A percentile compares a stretch with the other conserved stretches of the same genome.
phyloP scores from a whole-genome alignment of 2,113 vertebrate genomes.

The Mus pahari region DNA sequence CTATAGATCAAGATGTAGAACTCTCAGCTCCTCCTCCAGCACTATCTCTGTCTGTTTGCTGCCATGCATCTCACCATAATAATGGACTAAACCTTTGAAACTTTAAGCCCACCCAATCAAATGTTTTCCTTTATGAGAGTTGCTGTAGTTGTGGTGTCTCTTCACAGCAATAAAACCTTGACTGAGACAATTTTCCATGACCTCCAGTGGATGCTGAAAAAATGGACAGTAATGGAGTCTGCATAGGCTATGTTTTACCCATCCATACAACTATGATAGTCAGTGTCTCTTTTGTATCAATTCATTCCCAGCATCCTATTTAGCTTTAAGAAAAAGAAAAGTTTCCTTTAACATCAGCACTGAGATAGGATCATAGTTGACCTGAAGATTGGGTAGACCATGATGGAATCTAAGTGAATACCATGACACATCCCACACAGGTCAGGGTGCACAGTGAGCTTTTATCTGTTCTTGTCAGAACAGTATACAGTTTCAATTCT shows the following conservation, averaged over 20 bases:
- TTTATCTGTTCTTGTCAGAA: no score
- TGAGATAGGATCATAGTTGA: neutral
- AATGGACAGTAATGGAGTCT: no score
- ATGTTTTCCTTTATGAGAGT: neutral
- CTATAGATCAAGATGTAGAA: neutral
- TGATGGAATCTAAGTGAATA: neutral
- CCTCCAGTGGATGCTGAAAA: neutral
- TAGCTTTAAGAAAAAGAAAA: neutral
- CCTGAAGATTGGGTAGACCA: neutral
- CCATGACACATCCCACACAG: neutral
- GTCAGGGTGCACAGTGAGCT: neutral
- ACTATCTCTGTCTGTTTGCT: neutral
- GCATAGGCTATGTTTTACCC: neutral
- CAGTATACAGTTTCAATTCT: neutral
- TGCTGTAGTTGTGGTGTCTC: neutral
- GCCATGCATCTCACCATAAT: neutral
- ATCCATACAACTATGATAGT: neutral
- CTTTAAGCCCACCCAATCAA: neutral
- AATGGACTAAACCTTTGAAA: neutral
- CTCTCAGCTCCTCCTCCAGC: neutral
- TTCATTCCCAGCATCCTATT: neutral
- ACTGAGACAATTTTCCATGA: neutral
- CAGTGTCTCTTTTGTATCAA: neutral
- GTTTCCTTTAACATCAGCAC: neutral
- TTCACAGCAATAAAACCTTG: neutral